Conservation (phyloP, 2,797 vertebrate species). For the Chiloscyllium punctatum region DNA sequence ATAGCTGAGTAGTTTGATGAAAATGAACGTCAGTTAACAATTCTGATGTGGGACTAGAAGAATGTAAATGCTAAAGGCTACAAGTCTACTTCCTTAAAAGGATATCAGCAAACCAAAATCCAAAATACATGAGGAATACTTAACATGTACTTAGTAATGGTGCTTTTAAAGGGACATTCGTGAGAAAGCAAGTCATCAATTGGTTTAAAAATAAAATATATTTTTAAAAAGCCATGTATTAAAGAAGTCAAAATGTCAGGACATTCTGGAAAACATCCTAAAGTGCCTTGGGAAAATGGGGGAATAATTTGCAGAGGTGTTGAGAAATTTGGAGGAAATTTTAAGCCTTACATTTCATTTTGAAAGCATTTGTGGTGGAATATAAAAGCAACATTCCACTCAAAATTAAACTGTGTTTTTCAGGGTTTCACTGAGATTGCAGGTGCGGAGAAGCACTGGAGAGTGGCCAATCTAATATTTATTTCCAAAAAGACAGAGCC, state of each 20-base stretch:
- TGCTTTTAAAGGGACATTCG: not conserved
- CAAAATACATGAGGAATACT: not conserved
- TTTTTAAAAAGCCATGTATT: not conserved
- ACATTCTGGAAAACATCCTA: not conserved
- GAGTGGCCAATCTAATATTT: not conserved
- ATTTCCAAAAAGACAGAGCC: not conserved
- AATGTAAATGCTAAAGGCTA: not conserved
- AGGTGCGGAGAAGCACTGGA: not conserved
- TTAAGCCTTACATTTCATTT: not conserved
- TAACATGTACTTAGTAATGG: not conserved
- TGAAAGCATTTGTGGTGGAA: not conserved
- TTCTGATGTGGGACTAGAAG: not conserved
- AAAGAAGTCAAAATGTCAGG: not conserved
- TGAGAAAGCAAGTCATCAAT: not conserved
- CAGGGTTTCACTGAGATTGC: not conserved
- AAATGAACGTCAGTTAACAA: not conserved
- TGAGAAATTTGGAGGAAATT: not conserved
- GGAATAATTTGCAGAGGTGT: not conserved
- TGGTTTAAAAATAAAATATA: not conserved
- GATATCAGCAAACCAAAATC: not conserved
- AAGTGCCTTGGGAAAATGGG: not conserved
- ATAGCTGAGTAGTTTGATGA: not conserved
- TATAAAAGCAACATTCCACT: not conserved
- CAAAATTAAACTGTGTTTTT: not conserved
- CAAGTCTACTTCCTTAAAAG: not conserved